phyloP scores from a whole-genome alignment of 1,140 invertebrate species.

The Procambarus clarkii region DNA sequence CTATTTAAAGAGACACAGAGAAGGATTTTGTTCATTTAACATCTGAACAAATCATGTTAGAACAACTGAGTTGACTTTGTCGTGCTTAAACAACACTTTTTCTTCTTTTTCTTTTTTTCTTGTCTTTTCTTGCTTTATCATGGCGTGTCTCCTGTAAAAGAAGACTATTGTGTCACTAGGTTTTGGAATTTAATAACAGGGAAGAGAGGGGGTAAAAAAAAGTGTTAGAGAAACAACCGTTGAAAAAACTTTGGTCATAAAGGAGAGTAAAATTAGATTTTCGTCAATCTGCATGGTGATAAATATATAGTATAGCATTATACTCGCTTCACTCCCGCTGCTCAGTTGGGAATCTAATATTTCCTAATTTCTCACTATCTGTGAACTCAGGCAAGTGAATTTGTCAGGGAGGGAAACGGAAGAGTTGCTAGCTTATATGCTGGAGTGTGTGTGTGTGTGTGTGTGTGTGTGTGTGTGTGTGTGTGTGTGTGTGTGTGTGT shows the following conservation, averaged over 20 bases:
- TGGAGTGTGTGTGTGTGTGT: neutral
- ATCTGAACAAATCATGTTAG: neutral
- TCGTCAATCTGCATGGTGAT: neutral
- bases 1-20: conserved; percentile 28
- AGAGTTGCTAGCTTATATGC: neutral
- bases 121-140: too few species aligned
- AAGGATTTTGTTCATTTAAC: neutral
- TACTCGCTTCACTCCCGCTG: neutral
- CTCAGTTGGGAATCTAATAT: neutral
- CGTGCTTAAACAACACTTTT: neutral
- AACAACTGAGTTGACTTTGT: neutral
- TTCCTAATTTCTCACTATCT: neutral
- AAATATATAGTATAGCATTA: neutral
- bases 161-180: neutral
- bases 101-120: neutral
- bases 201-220: too few species aligned
- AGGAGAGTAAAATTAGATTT: neutral
- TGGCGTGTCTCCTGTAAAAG: neutral
- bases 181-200: neutral
- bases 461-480: conserved; percentile 14
- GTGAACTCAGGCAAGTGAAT: neutral
- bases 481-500: neutral
- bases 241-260: neutral
- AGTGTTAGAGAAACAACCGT: neutral
- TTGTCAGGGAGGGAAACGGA: neutral